These are phyloP conservation scores for Caretta caretta DNA, from an alignment of 2,113 vertebrate species.

Conservation along the genomic window DNA sequence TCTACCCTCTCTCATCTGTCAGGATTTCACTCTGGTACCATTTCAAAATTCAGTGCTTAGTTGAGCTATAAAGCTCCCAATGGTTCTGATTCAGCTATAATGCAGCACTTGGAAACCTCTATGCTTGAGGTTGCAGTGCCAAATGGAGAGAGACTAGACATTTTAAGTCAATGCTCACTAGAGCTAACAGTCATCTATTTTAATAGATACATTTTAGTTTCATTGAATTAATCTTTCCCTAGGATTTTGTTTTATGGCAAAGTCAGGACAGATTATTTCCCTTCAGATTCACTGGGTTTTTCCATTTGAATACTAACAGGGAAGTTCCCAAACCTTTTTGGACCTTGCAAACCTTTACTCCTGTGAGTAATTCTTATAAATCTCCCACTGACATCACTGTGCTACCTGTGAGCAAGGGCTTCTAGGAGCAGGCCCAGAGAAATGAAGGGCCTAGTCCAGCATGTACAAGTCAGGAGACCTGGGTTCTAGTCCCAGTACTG, in stretches of 20 bases:
- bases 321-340: neutral
- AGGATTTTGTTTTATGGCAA: neutral
- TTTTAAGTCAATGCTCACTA: constrained; percentile 29
- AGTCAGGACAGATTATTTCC: constrained; percentile 35
- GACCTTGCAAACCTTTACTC: neutral
- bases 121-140: rapidly evolving
- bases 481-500: neutral
- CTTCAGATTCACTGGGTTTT: neutral
- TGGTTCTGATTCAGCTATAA: neutral
- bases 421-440: neutral
- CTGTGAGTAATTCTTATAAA: neutral
- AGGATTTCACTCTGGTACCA: neutral
- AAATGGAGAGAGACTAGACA: neutral
- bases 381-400: neutral
- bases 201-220: constrained; percentile 31
- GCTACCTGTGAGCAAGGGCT: neutral
- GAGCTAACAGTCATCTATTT: constrained; percentile 5
- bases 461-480: neutral
- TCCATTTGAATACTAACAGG: neutral
- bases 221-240: constrained; percentile 41
- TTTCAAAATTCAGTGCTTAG: constrained; percentile 1
- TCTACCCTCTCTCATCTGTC: constrained; percentile 11
- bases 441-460: neutral
- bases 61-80: constrained; percentile 28
- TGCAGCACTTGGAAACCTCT: neutral